phyloP scores from a whole-genome alignment of 2,113 vertebrate species.

The Chrysemys picta region DNA sequence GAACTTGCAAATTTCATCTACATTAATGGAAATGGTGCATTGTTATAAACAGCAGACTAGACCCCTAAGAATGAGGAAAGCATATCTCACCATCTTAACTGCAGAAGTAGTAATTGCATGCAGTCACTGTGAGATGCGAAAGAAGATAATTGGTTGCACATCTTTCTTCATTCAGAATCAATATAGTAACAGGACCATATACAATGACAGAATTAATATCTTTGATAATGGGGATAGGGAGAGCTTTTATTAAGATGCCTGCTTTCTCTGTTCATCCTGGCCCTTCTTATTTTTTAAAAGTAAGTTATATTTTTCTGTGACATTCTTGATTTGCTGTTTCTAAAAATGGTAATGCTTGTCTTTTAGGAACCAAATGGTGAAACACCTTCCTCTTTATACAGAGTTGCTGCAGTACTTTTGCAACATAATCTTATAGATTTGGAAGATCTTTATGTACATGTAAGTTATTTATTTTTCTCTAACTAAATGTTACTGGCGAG shows the following conservation, averaged over 20 bases:
- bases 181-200: not conserved
- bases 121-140: not conserved
- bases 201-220: not conserved
- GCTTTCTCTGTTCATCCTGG: not conserved
- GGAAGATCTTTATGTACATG: slow-evolving; percentile 98
- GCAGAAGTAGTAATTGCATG: not conserved
- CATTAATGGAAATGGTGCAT: not conserved
- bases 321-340: not conserved
- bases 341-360: slow-evolving; percentile 17
- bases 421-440: slow-evolving; percentile 96
- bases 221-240: not conserved
- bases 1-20: no score
- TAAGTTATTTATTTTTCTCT: slow-evolving; percentile 78
- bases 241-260: not conserved
- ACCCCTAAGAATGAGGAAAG: not conserved
- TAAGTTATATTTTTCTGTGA: not conserved
- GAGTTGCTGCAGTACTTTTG: slow-evolving; percentile 95
- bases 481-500: not conserved
- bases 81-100: not conserved
- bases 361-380: slow-evolving; percentile 95
- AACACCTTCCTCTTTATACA: slow-evolving; percentile 95
- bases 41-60: not conserved
- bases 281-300: not conserved
- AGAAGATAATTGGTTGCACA: not conserved
- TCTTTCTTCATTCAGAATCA: not conserved